Evolutionary conservation across 2,113 vertebrate species (phyloP), one percentile per base, ranked within the genome.

Genomic region (Hiodon tergisus): DNA sequence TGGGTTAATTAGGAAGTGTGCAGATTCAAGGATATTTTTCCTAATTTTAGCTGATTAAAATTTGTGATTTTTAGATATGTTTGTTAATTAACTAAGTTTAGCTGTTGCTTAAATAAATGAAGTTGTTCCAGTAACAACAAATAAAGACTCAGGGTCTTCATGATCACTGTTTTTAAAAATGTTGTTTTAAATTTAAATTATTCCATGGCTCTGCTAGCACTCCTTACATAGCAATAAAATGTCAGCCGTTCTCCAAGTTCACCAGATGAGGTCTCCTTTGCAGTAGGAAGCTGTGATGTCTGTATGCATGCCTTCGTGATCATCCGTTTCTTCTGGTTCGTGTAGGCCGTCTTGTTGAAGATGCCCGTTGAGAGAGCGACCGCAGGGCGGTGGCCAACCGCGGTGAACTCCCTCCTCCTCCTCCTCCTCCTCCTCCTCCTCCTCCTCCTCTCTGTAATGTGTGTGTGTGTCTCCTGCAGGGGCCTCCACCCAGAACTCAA

Each of bases 401-500:
- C 76, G 78, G 80, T 81, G 79, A 81, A 81, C 47, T 70, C 59
- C 76, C 60, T 60, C 69, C 31, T 31, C 31, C 31, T 31, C 31
- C 31, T 31, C 31, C 31, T 60, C 69, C 31, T 31, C 31, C 31
- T 31, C 31, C 31, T 31, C 31, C 31, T 31, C 31, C 31, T 31
- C 31, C 31, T 31, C 31, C 60, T 72, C 72, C 59, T 81, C 57
- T 83, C 76, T 81, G 77, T 81, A 78, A 84, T 80, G 61, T 80
- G 70, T 77, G 76, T 80, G 52, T 78, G 79, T 61, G 57, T 74
- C 48, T 67, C 78, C 79, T 87, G 74, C 87, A 98, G 96, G 95
- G 76, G 96, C 96, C 2, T 98, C 96, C 77, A 97, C 95, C 0
- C 96, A 98, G 88, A 97, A 98, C 83, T 96, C 95, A 9, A 96